phyloP scores from a whole-genome alignment of 2,797 vertebrate species.

The Limosa lapponica region DNA sequence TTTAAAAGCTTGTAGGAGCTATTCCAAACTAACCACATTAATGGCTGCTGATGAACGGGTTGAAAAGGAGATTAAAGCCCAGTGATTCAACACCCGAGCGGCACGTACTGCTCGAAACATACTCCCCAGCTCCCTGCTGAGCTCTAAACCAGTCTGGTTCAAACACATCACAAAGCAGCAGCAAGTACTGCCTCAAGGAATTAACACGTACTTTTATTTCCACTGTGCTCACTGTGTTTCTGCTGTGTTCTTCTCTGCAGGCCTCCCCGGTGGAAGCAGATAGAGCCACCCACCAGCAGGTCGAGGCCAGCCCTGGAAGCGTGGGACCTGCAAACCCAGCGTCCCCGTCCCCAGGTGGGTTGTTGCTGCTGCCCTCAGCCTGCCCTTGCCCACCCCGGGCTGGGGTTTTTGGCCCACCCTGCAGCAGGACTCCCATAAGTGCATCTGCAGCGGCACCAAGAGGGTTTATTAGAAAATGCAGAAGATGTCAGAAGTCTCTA shows the following conservation, averaged over 20 bases:
- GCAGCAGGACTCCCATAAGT: fast-evolving
- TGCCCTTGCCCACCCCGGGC: fast-evolving
- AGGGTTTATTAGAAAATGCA: background rate
- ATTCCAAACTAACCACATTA: conserved; percentile 4
- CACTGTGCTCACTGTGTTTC: background rate
- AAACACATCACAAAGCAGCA: background rate
- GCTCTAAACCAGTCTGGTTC: background rate
- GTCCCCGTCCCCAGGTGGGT: conserved; percentile 64
- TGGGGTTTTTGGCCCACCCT: background rate
- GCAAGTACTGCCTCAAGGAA: background rate
- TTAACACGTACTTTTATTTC: background rate
- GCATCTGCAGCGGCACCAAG: conserved; percentile 30
- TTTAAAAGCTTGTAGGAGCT: background rate
- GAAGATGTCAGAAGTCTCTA: background rate
- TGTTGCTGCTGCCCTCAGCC: background rate
- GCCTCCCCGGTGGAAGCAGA: conserved; percentile 24
- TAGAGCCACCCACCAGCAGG: conserved; percentile 6
- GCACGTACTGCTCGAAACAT: background rate
- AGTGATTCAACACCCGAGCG: fast-evolving
- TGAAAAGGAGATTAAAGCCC: conserved; percentile 31
- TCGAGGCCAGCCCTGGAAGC: background rate
- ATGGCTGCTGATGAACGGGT: background rate
- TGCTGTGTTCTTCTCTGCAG: conserved; percentile 33
- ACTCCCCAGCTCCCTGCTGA: background rate
- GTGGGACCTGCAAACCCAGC: background rate